Conservation (phyloP, 2,113 vertebrate genomes). For the Aegotheles bennettii region DNA sequence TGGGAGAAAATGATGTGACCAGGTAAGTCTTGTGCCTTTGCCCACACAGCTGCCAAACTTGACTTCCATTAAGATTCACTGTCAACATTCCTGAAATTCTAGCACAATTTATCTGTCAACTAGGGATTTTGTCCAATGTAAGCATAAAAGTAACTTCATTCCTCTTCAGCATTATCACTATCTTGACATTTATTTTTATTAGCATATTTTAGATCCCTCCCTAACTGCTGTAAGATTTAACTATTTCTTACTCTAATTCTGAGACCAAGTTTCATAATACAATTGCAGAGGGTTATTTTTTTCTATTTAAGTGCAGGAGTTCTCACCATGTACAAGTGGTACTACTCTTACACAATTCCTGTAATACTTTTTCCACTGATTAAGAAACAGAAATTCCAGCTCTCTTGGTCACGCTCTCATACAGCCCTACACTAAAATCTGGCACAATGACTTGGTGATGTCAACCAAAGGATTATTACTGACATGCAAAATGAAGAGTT, state of each 20-base stretch:
- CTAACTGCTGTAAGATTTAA: conserved; percentile 20
- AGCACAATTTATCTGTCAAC: conserved; percentile 31
- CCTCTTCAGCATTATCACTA: conserved; percentile 27
- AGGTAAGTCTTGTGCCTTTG: not conserved
- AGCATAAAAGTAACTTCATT: conserved; percentile 48
- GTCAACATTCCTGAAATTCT: conserved; percentile 43
- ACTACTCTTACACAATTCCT: not conserved
- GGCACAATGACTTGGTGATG: not conserved
- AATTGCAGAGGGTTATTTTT: not conserved
- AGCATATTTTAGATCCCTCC: conserved; percentile 11
- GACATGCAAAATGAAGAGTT: not conserved
- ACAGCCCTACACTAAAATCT: not conserved
- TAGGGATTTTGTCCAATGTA: conserved; percentile 34
- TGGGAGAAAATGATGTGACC: not conserved
- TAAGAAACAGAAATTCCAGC: not conserved
- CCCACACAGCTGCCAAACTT: not conserved
- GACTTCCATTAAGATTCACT: not conserved
- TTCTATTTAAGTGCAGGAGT: not conserved
- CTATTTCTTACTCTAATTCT: conserved; percentile 11
- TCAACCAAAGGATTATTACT: not conserved
- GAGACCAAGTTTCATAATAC: not conserved
- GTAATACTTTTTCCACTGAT: not conserved
- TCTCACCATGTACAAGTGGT: not conserved
- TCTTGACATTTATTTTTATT: conserved; percentile 49
- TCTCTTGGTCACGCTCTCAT: not conserved